Evolutionary conservation across 2,888 invertebrate genomes (phyloP), one percentile per base, ranked within the genome.

Genomic region (Temnothorax rugatulus): DNA sequence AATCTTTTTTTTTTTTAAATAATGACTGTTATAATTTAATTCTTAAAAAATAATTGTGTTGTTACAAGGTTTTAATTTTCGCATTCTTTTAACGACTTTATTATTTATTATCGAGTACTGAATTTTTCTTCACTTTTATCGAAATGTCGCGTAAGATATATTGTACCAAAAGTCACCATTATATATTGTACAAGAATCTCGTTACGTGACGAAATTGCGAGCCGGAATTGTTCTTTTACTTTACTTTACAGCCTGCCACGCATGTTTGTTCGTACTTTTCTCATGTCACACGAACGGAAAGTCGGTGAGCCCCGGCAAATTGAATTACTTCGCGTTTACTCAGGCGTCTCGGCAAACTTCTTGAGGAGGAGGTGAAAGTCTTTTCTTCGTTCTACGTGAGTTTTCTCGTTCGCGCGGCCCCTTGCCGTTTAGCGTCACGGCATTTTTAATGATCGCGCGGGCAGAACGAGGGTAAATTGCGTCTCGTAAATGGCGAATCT

Each of bases 291-390:
- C 73, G 76, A 83, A 64, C 54, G 59, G 73, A 74, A 74, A 79
- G 66, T 61, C 66, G 79, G 66, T 59, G 59, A 50, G 74, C 41
- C 5, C 54, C 82, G 57, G 61, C 61, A 83, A 85, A 85, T 85
- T 79, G 83, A 85, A 85, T 85, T 85, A 83, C 73, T 83, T 61
- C 74, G 79, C 82, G 63, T 79, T 83, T 83, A 73, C 69, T 59
- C 68, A 41, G 75, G 76, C 76, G 59, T 76, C 76, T 75, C 82
- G 68, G 38, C 64, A 76, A 84, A 83, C 79, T 81, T 74, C 47
- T 81, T 38, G 47, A 77, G 77, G 59, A 73, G 57, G 47, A 59
- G 57, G 74, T 52, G 50, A 82, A 76, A 74, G 75, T 82, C 82
- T 63, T 76, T 79, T 52, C 77, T 50, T 57, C 74, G 76, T 76